Percentiles rank a stretch among this genome's conserved stretches.
These are phyloP conservation scores for Diorhabda carinulata DNA, from an alignment of 1,140 invertebrate species.

Conservation along the genomic window DNA sequence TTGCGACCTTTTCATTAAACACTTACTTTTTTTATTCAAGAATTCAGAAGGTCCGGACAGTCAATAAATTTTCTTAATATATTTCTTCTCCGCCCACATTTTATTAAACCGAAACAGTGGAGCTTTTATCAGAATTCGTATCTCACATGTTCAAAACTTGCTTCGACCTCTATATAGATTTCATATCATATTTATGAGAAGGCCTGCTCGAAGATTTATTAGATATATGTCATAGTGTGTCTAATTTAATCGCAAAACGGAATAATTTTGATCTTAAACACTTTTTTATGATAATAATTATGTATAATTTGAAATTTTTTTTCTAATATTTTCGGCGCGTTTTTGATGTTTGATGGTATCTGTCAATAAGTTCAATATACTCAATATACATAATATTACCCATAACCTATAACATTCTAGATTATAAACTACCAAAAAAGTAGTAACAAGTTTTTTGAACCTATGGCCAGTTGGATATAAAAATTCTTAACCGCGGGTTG, in stretches of 20 bases:
- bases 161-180: slow-evolving; percentile 30
- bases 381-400: no score
- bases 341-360: slow-evolving; percentile 9
- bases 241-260: slow-evolving; percentile 33
- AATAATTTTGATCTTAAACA: slow-evolving; percentile 21
- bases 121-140: slow-evolving; percentile 10
- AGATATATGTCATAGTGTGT: slow-evolving; percentile 29
- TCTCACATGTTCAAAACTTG: slow-evolving; percentile 8
- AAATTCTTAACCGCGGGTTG: no score
- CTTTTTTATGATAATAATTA: slow-evolving; percentile 24
- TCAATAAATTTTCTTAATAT: slow-evolving; percentile 40
- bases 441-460: no score
- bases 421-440: no score
- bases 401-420: no score
- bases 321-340: slow-evolving; percentile 2
- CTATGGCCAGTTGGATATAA: no score
- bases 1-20: slow-evolving; percentile 35
- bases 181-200: slow-evolving; percentile 37
- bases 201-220: slow-evolving; percentile 34
- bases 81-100: slow-evolving; percentile 34
- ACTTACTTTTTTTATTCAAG: slow-evolving; percentile 26
- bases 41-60: slow-evolving; percentile 34
- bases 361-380: slow-evolving; percentile 3
- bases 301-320: slow-evolving; percentile 19
- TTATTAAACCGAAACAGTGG: slow-evolving; percentile 26